A percentile compares a stretch with the other conserved stretches of the same genome.
Evolutionary conservation across 2,888 invertebrate species (phyloP).

Genomic region (Thereva nobilitata): DNA sequence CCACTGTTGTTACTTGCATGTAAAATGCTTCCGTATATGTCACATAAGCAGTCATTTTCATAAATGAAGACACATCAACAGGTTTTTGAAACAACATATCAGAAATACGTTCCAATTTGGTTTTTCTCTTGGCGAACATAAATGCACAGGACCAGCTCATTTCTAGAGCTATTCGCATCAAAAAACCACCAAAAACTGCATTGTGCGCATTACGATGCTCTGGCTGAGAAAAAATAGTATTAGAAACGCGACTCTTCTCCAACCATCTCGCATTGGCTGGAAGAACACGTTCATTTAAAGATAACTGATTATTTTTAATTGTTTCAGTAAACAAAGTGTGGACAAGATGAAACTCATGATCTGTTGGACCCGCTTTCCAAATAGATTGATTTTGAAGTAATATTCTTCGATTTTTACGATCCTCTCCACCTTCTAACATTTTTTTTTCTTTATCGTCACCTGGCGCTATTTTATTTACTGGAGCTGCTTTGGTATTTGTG

Average conservation of each 20-base stretch:
- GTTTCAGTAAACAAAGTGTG: slow-evolving; percentile 70
- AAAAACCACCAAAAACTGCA: slow-evolving; percentile 76
- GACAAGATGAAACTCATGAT: slow-evolving; percentile 68
- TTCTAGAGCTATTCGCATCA: slow-evolving; percentile 77
- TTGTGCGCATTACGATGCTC: slow-evolving; percentile 75
- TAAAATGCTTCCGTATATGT: slow-evolving; percentile 60
- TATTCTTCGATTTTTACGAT: slow-evolving; percentile 61
- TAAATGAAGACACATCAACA: slow-evolving; percentile 71
- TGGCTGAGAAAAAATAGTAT: slow-evolving; percentile 65
- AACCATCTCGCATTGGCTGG: slow-evolving; percentile 69
- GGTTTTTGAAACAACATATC: slow-evolving; percentile 73
- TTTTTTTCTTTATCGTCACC: slow-evolving; percentile 65
- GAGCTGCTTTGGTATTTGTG: slow-evolving; percentile 62
- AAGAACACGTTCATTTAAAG: slow-evolving; percentile 60
- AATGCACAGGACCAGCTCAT: slow-evolving; percentile 69
- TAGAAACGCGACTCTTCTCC: slow-evolving; percentile 65
- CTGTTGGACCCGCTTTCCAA: slow-evolving; percentile 67
- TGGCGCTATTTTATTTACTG: slow-evolving; percentile 64
- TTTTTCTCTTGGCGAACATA: slow-evolving; percentile 63
- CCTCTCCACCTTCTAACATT: slow-evolving; percentile 65
- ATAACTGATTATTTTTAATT: slow-evolving; percentile 61
- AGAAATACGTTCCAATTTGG: slow-evolving; percentile 66
- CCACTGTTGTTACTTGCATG: slow-evolving; percentile 70
- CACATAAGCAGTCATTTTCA: slow-evolving; percentile 71
- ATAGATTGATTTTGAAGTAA: slow-evolving; percentile 62